Base-by-base conservation (phyloP, 23 tunicate species). In the Diplosoma virens region DNA sequence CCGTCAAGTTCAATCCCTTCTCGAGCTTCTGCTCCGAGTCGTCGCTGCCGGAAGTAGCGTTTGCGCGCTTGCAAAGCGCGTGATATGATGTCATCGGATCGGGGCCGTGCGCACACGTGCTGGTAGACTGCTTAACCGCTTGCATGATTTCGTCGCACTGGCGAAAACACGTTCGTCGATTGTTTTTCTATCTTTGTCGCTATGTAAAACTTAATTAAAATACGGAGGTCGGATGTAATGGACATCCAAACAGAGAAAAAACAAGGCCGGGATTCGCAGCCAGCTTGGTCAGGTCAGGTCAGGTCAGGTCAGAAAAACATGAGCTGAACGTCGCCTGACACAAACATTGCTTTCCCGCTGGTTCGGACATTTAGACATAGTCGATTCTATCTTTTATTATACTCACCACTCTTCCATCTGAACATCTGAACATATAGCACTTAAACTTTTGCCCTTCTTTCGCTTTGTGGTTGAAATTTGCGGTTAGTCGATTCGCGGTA, bases 81-180 rank as follows among this genome's bases (percentile, higher is more conserved):
- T 88, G 89, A 41, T 29, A 88, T 14, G 81, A 45, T 28, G 71
- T 55, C 50, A 88, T 35, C 31, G 95, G 95, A 21, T 87, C 86
- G 0, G 95, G 82, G 7, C 81, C 87, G 50, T 77, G 58, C 4
- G 61, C 59, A 27, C 87, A 77, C 60, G 75, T 82, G 0, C 33
- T 48, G 34, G 81, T 82, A 16, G 95, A 82, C 71, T 88, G 95
- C 50, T 66, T 68, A 24, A 88, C 77, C 46, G 89, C 95, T 67
- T 65, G 82, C 83, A 88, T 82, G 17, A 88, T 88, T 36, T 88
- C 95, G 7, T 88, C 95, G 33, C 87, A 77, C 87, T 82, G 33
- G 9, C 25, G 17, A 11, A 22, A 63, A 70, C 34, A 61, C 11
- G 11, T 7, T 7, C 14, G 50, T 41, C 14, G 50, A 14, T 41